phyloP scores from a whole-genome alignment of 2,888 invertebrate species.

The Diaphora mendica region DNA sequence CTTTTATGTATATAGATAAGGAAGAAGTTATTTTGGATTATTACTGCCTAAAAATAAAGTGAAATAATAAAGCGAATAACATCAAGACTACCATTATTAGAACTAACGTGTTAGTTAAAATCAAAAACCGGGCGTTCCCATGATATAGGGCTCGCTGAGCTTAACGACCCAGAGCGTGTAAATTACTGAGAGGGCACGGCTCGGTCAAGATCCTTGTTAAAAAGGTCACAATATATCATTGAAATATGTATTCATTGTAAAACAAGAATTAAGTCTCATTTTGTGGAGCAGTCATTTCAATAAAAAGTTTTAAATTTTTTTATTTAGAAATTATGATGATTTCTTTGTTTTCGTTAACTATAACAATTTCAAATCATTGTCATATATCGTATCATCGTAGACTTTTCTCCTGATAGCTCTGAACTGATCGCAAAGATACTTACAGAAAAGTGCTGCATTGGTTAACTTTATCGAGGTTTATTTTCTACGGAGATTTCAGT shows the following conservation, averaged over 20 bases:
- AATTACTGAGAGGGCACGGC: constrained; percentile 14
- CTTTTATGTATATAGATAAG: too few relatives aligned
- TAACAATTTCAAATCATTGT: too few relatives aligned
- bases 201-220: constrained; percentile 1
- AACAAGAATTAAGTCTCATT: not conserved
- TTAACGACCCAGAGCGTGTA: not conserved
- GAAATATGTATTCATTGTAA: not conserved
- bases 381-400: too few relatives aligned
- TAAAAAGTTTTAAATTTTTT: too few relatives aligned
- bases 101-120: not conserved
- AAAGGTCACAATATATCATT: not conserved
- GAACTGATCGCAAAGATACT: too few relatives aligned
- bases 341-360: too few relatives aligned
- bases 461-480: not conserved
- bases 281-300: not conserved
- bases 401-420: too few relatives aligned
- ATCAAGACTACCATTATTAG: not conserved
- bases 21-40: too few relatives aligned
- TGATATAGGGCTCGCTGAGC: not conserved
- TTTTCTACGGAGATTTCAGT: not conserved
- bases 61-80: too few relatives aligned
- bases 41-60: too few relatives aligned
- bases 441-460: not conserved
- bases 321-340: too few relatives aligned
- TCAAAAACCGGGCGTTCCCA: not conserved